Conservation (phyloP, 2,888 invertebrate genomes). For the Gerris lacustris region DNA sequence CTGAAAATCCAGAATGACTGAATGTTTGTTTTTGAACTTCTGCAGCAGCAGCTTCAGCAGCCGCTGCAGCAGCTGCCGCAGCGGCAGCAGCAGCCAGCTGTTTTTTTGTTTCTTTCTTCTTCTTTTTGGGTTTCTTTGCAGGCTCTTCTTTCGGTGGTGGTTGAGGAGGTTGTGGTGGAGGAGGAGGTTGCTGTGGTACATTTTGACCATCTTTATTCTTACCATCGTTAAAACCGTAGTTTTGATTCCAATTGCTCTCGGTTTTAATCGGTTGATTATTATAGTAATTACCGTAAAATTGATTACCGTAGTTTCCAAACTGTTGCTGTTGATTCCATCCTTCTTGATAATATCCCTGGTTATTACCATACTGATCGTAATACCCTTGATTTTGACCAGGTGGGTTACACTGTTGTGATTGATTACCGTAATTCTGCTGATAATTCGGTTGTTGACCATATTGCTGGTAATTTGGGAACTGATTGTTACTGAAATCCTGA, state of each 20-base stretch:
- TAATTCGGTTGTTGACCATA: not conserved
- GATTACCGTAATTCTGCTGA: not conserved
- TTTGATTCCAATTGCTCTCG: slow-evolving; percentile 5
- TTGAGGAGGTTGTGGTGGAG: not conserved
- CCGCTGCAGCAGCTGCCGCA: not conserved
- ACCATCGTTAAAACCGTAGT: not conserved
- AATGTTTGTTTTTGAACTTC: slow-evolving; percentile 18
- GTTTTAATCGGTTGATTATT: slow-evolving; percentile 4
- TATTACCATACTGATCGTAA: not conserved
- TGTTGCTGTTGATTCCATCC: not conserved
- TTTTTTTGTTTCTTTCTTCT: not conserved
- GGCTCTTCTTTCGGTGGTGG: not conserved
- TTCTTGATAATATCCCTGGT: not conserved
- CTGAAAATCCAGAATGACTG: slow-evolving; percentile 17
- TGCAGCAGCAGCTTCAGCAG: not conserved
- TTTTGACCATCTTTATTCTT: no score
- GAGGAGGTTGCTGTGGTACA: no score
- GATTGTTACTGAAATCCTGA: not conserved
- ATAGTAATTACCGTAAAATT: slow-evolving; percentile 12
- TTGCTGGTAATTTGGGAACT: not conserved
- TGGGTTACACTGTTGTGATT: no score
- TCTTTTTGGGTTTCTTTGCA: not conserved
- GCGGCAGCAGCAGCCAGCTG: not conserved
- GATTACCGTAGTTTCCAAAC: not conserved
- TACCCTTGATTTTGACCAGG: not conserved